Conservation (phyloP, 2,113 vertebrate species). For the Onychorhynchus coronatus region DNA sequence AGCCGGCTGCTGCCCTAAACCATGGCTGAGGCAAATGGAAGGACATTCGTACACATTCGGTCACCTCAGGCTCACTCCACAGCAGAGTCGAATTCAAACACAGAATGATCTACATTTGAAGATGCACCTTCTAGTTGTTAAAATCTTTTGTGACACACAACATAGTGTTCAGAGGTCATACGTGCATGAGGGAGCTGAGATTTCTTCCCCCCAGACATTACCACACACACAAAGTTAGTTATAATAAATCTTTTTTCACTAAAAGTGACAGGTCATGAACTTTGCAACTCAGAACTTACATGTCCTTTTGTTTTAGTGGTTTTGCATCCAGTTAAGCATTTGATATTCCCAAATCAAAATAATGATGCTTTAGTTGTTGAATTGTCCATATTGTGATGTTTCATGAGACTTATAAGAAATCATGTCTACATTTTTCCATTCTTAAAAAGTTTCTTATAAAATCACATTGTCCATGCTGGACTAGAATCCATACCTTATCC, state of each 20-base stretch:
- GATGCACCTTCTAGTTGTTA: neutral
- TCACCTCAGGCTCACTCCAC: neutral
- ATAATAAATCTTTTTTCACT: neutral
- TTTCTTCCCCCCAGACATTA: neutral
- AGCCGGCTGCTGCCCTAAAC: neutral
- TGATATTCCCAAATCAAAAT: neutral
- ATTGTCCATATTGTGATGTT: neutral
- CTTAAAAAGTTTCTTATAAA: neutral
- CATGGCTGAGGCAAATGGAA: neutral
- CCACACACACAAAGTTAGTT: neutral
- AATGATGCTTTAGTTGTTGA: neutral
- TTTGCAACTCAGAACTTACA: neutral
- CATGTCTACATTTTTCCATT: accelerated
- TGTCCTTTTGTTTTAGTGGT: neutral
- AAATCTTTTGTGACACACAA: neutral
- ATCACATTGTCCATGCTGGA: neutral
- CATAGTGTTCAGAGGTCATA: neutral
- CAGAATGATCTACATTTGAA: neutral
- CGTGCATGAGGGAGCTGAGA: neutral
- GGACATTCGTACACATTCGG: neutral
- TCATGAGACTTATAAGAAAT: neutral
- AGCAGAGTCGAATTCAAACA: neutral
- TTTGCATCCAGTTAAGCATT: neutral
- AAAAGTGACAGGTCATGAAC: accelerated
- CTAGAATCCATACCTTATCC: neutral